Evolutionary conservation across 2,797 vertebrate species (phyloP), one percentile per base, ranked within the genome.

Genomic region (Potorous gilbertii): DNA sequence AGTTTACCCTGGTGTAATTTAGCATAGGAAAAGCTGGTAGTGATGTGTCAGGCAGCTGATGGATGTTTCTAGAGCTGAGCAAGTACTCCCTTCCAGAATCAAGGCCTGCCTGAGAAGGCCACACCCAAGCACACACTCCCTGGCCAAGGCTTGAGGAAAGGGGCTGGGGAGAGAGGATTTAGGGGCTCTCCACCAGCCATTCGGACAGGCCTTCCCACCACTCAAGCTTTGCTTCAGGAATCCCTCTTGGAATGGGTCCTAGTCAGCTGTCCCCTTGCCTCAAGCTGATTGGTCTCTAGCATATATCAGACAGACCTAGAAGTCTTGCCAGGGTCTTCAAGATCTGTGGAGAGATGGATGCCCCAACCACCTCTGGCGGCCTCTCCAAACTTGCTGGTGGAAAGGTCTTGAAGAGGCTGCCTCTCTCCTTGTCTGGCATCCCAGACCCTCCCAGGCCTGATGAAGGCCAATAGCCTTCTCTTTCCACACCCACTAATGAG

Each of bases 1-100:
- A 97, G 97, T 98, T 98, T 98, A 98, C 97, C 97, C 96, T 97
- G 97, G 97, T 97, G 97, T 98, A 98, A 98, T 97, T 98, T 98
- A 98, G 97, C 93, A 24, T 97, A 98, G 96, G 96, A 98, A 96
- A 98, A 98, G 96, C 96, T 98, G 98, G 98, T 97, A 98, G 97
- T 6, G 92, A 97, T 8, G 94, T 98, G 97, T 98, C 97, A 98
- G 95, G 94, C 96, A 94, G 90, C 98, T 98, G 98, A 97, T 97
- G 97, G 94, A 97, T 97, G 81, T 95, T 97, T 97, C 96, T 74
- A 46, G 74, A 16, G n/a, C 34, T 16, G 34, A 3, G 95, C 18
- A 10, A 96, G 93, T 94, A 74, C 89, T 91, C 95, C 94, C 96
- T 94, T 92, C 93, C 29, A 40, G 66, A 40, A 24, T 40, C 66